Percentiles rank a stretch among this genome's conserved stretches.
Conservation (phyloP, 2,888 invertebrate genomes). For the Ephialtes manifestator region DNA sequence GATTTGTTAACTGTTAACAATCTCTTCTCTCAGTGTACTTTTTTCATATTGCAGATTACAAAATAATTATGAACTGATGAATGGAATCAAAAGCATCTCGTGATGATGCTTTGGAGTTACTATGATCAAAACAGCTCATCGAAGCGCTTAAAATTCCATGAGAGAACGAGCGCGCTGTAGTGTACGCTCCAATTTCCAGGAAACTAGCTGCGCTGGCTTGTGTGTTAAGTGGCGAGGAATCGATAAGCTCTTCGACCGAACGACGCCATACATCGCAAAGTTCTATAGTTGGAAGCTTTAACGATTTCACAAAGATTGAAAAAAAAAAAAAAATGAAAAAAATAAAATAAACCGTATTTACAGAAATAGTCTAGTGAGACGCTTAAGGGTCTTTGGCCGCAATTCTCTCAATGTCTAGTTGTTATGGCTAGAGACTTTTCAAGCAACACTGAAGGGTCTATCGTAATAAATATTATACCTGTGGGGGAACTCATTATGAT, state of each 20-base stretch:
- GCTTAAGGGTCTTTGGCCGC: not conserved
- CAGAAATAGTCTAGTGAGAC: not conserved
- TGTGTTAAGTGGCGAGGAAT: constrained; percentile 32
- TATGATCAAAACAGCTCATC: constrained; percentile 19
- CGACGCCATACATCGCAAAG: constrained; percentile 24
- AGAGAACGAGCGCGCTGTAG: constrained; percentile 7
- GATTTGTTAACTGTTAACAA: too few species aligned
- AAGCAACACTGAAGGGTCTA: not conserved
- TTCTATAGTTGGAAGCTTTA: not conserved
- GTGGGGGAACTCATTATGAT: constrained; percentile 4
- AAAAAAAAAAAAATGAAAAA: too few species aligned
- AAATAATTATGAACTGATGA: not conserved
- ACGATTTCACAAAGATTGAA: not conserved
- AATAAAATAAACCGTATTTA: not conserved
- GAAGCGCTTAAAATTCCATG: constrained; percentile 8
- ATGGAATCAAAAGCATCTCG: not conserved
- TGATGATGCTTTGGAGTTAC: not conserved
- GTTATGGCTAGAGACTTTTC: not conserved
- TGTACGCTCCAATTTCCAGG: constrained; percentile 35
- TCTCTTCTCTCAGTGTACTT: too few species aligned
- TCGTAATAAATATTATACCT: constrained; percentile 14
- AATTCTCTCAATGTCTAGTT: not conserved
- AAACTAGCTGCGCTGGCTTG: not conserved
- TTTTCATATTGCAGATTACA: not conserved
- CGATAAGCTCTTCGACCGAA: constrained; percentile 41